phyloP scores from a whole-genome alignment of 2,888 invertebrate species.

The Morpho helenor region DNA sequence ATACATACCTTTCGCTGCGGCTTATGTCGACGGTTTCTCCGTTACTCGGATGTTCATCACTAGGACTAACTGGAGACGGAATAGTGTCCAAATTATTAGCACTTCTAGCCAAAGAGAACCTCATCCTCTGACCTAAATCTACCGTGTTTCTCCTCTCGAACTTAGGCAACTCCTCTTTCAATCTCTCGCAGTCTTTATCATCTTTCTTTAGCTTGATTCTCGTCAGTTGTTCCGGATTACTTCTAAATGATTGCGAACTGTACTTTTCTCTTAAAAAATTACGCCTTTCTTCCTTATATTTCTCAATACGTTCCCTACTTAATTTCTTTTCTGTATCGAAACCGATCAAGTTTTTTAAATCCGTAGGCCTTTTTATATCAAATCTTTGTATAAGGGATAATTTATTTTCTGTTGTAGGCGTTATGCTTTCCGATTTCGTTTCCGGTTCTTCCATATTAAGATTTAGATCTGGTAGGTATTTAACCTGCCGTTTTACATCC shows the following conservation, averaged over 20 bases:
- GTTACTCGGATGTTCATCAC: slow-evolving; percentile 15
- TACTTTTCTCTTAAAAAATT: slow-evolving; percentile 92
- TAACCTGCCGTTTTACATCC: slow-evolving; percentile 79
- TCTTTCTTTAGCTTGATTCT: slow-evolving; percentile 63
- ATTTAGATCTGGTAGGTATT: slow-evolving; percentile 67
- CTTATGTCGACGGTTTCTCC: slow-evolving; percentile 18
- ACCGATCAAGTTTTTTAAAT: slow-evolving; percentile 55
- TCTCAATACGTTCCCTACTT: slow-evolving; percentile 91
- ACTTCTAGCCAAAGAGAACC: slow-evolving; percentile 63
- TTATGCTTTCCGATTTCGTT: slow-evolving; percentile 56
- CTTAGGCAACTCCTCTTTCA: slow-evolving; percentile 51
- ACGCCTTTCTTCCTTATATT: slow-evolving; percentile 94
- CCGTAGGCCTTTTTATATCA: slow-evolving; percentile 47
- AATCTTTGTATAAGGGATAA: slow-evolving; percentile 79
- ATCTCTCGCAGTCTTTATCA: slow-evolving; percentile 41
- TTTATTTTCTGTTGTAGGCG: slow-evolving; percentile 81
- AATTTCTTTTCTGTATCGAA: slow-evolving; percentile 78
- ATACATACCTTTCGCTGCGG: slow-evolving; percentile 27
- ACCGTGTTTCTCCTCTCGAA: slow-evolving; percentile 73
- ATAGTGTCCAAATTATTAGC: slow-evolving; percentile 60
- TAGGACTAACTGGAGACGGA: slow-evolving; percentile 42
- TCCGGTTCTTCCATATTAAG: slow-evolving; percentile 55
- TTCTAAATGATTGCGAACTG: slow-evolving; percentile 88
- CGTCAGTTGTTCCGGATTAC: slow-evolving; percentile 76
- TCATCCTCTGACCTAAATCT: slow-evolving; percentile 65